phyloP scores from a whole-genome alignment of 1,140 invertebrate species.

The Atta cephalotes region DNA sequence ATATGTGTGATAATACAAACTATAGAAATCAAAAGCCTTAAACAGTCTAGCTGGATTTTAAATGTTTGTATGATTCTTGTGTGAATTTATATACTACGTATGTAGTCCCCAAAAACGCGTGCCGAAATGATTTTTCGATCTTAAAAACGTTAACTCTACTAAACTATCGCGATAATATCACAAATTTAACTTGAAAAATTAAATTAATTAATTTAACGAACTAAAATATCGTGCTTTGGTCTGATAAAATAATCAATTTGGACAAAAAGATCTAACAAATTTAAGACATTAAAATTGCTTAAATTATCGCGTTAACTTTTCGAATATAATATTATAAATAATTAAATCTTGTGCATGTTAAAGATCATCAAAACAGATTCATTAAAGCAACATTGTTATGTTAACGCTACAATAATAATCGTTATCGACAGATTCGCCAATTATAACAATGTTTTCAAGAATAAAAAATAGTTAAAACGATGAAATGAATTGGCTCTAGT shows the following conservation, averaged over 20 bases:
- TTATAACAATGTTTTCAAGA: not conserved
- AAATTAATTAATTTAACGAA: not conserved
- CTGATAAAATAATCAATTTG: too few species aligned
- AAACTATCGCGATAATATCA: too few species aligned
- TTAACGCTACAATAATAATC: not conserved
- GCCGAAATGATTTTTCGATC: too few species aligned
- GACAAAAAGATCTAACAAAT: not conserved
- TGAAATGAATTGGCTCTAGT: conserved; percentile 12
- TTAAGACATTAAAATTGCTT: not conserved
- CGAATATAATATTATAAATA: not conserved
- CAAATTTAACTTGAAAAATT: too few species aligned
- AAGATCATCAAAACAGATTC: not conserved
- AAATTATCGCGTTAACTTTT: not conserved
- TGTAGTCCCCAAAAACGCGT: too few species aligned
- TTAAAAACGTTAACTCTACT: too few species aligned
- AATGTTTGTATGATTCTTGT: too few species aligned
- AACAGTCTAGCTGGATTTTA: too few species aligned
- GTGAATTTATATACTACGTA: too few species aligned
- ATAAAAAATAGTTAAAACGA: conserved; percentile 15
- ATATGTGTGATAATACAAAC: too few species aligned
- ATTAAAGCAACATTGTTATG: not conserved
- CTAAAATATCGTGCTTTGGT: not conserved
- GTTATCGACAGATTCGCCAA: not conserved
- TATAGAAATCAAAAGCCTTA: too few species aligned
- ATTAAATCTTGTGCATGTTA: not conserved